phyloP scores from a whole-genome alignment of 2,113 vertebrate genomes.

The Alethe diademata region DNA sequence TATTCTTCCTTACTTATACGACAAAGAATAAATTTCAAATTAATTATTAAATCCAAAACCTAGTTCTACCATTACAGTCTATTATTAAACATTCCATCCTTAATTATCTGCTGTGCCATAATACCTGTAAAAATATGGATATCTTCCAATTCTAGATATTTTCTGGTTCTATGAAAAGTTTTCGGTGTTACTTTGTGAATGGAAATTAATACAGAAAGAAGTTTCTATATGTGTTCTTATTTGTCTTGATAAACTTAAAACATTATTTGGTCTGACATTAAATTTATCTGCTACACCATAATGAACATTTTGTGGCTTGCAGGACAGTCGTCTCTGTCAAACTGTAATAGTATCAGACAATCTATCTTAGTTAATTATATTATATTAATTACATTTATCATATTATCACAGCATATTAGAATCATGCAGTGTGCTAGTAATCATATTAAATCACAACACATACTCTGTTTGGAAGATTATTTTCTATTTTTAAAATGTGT shows the following conservation, averaged over 20 bases:
- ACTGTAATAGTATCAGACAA: constrained; percentile 22
- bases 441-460: constrained; percentile 20
- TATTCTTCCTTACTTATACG: background rate
- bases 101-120: background rate
- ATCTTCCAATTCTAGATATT: background rate
- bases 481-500: constrained; percentile 7
- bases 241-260: constrained; percentile 12
- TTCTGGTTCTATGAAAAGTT: background rate
- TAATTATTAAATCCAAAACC: background rate
- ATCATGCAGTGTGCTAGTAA: constrained; percentile 4
- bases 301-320: constrained; percentile 1
- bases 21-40: background rate
- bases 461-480: background rate
- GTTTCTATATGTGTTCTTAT: background rate
- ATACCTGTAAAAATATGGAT: background rate
- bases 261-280: background rate
- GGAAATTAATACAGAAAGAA: background rate
- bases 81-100: background rate
- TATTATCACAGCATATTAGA: constrained; percentile 6
- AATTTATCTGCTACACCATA: constrained; percentile 2
- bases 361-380: constrained; percentile 9
- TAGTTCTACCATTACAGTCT: background rate
- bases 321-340: constrained; percentile 6
- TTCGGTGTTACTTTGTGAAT: background rate
- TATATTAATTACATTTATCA: background rate